Conservation (phyloP, 2,888 invertebrate genomes). For the Diadegma fenestrale region DNA sequence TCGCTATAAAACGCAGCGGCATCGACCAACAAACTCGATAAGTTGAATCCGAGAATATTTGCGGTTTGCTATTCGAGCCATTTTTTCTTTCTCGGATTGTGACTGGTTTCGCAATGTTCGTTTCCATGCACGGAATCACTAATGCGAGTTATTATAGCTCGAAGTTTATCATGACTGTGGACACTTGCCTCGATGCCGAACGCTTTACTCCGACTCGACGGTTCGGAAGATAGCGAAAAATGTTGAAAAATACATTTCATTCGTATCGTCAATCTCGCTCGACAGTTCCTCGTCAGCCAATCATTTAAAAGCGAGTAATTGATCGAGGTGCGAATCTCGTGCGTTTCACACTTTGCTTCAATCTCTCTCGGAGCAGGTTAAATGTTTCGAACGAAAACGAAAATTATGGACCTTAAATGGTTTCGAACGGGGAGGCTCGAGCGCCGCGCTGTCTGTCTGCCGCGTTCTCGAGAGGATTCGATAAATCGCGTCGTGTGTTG, state of each 20-base stretch:
- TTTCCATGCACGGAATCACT: not conserved
- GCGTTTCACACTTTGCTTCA: slow-evolving; percentile 37
- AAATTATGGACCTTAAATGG: slow-evolving; percentile 69
- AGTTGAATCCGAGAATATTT: not conserved
- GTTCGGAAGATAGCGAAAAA: slow-evolving; percentile 44
- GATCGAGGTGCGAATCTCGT: slow-evolving; percentile 58
- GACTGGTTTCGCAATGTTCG: not conserved
- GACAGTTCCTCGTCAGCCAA: slow-evolving; percentile 51
- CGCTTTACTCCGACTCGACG: slow-evolving; percentile 1
- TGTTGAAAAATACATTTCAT: not conserved
- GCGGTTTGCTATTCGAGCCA: not conserved
- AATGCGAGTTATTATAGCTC: slow-evolving; percentile 22
- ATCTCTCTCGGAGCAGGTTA: slow-evolving; percentile 29
- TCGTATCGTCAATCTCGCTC: slow-evolving; percentile 61
- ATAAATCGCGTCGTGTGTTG: slow-evolving; percentile 68
- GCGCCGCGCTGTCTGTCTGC: slow-evolving; percentile 25
- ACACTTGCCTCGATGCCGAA: not conserved
- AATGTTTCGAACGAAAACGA: slow-evolving; percentile 64
- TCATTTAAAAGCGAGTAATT: slow-evolving; percentile 57
- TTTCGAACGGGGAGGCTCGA: slow-evolving; percentile 39
- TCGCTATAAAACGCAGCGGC: slow-evolving; percentile 14
- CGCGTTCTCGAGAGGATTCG: slow-evolving; percentile 63
- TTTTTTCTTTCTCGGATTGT: not conserved
- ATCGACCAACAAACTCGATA: not conserved
- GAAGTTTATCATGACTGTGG: not conserved